These are phyloP conservation scores for Megastigmus dorsalis DNA, from an alignment of 2,888 invertebrate species.

Conservation along the genomic window DNA sequence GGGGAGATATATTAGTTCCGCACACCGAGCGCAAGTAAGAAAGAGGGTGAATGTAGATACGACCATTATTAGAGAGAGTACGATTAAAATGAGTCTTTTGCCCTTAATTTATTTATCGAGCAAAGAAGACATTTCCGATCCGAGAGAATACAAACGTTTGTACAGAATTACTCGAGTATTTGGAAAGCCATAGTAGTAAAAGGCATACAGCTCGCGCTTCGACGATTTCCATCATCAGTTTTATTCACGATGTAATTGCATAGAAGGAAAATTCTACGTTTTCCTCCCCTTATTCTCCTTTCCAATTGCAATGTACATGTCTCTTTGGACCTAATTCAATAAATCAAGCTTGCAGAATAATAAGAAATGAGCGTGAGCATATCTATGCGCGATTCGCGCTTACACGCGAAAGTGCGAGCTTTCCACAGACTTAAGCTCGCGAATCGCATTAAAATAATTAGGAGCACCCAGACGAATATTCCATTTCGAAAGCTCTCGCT, in stretches of 20 bases:
- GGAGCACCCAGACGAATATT: slow-evolving; percentile 63
- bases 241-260: too few relatives aligned
- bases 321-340: too few relatives aligned
- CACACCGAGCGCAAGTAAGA: too few relatives aligned
- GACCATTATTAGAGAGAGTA: not conserved
- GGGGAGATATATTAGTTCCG: slow-evolving; percentile 8
- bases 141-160: slow-evolving; percentile 1
- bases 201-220: not conserved
- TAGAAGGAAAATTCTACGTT: too few relatives aligned
- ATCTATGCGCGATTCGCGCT: too few relatives aligned
- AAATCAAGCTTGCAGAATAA: too few relatives aligned
- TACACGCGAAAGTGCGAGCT: slow-evolving; percentile 9
- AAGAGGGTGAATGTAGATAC: not conserved
- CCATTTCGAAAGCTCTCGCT: slow-evolving; percentile 46
- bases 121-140: not conserved
- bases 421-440: slow-evolving; percentile 52
- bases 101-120: not conserved
- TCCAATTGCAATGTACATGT: too few relatives aligned
- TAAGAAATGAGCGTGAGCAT: too few relatives aligned
- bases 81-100: not conserved
- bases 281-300: too few relatives aligned
- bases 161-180: slow-evolving; percentile 9
- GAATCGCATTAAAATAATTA: slow-evolving; percentile 68
- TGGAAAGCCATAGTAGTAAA: slow-evolving; percentile 8
- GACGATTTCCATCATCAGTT: slow-evolving; percentile 25